Base-by-base conservation (phyloP, 1,140 invertebrate species). In the Brachionus koreanus region DNA sequence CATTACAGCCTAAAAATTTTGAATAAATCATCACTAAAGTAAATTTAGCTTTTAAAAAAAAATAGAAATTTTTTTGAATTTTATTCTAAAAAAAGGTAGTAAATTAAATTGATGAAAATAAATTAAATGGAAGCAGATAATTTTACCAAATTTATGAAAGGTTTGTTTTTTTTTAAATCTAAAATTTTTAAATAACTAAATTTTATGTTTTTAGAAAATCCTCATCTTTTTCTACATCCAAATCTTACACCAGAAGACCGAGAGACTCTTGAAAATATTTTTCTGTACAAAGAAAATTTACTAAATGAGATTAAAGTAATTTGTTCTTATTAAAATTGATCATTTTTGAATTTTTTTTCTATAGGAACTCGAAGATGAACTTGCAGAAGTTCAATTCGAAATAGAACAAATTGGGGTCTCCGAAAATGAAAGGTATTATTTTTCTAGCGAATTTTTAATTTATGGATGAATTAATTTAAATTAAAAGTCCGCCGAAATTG, bases 351-450 rank as follows among this genome's bases (percentile, higher is more conserved):
- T 65, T 10, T 19, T 85, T 86, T 87, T 84, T 84, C 92, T 92
- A 23, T 90, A 97, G 94, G 94, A 95, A 93, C 91, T 97, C 83
- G 95, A 96, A 92, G 94, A 95, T 94, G 95, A 97, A 87, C 92
- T 98, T 86, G 92, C 93, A 82, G 94, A 96, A 87, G 94, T 97
- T 83, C 93, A 95, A 83, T 92, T 93, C n/a, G 95, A 97, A 88
- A 93, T 98, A 93, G 94, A 95, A 89, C 91, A 92, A 83, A 93
- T 96, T 88, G 95, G 97, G 86, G 91, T 93, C 69, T 91, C 92
- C 83, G 93, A 94, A 65, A 79, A 65, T 79, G 87, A 94, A 95
- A 86, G 92, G 92, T 87, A 93, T 84, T 85, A 84, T 35, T 37
- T 29, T 19, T 12, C n/a, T 16, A 61, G 9, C 16, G 7, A 29